A percentile compares a stretch with the other conserved stretches of the same genome.
Conservation (phyloP, 37 sponge, comb jelly and placozoan genomes). For the Halichondria panicea region DNA sequence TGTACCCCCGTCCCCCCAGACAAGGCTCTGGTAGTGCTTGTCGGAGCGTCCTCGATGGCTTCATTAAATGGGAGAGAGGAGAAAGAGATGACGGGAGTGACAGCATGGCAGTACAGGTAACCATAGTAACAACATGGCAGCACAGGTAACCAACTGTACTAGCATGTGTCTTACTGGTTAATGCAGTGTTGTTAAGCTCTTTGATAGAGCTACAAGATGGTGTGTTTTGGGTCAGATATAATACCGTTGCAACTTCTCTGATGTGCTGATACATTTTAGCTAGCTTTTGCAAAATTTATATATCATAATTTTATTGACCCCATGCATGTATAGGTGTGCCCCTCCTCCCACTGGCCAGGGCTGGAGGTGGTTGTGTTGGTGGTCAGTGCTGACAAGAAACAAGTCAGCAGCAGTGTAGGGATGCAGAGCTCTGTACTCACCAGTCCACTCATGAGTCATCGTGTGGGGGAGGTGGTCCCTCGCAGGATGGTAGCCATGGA, state of each 20-base stretch:
- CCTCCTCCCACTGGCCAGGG: slow-evolving; percentile 93
- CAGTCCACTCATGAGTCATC: slow-evolving; percentile 79
- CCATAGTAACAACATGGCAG: no score
- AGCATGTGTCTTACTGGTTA: no score
- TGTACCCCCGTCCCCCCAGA: slow-evolving; percentile 18
- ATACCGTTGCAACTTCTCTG: no score
- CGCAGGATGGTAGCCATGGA: slow-evolving; percentile 80
- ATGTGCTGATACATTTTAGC: no score
- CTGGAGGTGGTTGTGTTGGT: slow-evolving; percentile 90
- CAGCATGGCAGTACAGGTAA: slow-evolving; percentile 88
- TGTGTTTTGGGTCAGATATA: no score
- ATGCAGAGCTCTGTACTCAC: slow-evolving; percentile 91
- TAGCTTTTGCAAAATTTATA: no score
- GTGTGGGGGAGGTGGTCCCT: slow-evolving; percentile 82
- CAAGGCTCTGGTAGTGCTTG: slow-evolving; percentile 99
- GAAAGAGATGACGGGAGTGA: slow-evolving; percentile 73
- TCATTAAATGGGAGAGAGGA: slow-evolving; percentile 94
- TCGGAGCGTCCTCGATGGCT: slow-evolving; percentile 94
- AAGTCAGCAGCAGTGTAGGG: slow-evolving; percentile 86
- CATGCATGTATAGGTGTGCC: slow-evolving; percentile 52
- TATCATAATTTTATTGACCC: no score
- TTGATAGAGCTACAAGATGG: no score
- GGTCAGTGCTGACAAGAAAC: slow-evolving; percentile 87
- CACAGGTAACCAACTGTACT: no score
- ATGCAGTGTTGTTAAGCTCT: no score